Evolutionary conservation across 2,113 vertebrate species (phyloP), one percentile per base, ranked within the genome.

Genomic region (Rhagologus leucostigma): DNA sequence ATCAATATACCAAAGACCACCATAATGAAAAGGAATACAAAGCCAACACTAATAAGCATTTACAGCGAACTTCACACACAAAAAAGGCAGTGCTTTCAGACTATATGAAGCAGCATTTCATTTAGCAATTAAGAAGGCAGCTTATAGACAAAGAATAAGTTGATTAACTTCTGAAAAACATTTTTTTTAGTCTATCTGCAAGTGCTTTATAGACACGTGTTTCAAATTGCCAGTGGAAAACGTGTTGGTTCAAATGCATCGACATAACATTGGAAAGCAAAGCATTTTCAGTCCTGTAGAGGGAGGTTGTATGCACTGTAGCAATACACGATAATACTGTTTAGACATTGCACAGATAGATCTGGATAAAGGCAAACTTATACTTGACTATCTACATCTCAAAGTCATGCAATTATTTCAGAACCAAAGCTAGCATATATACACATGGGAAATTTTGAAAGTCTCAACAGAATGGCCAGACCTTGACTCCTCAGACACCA

Each of bases 171-270:
- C 6, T 32, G 7, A 69, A 77, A 78, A 69, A 3, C 2, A 6
- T n/a, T 23, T 60, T 60, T 60, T 52, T 20, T 7, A 4, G 7
- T 29, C 10, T 27, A 29, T 26, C 15, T 67, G 15, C 10, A 71
- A 46, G 57, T 21, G 35, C 3, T 35, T 60, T 12, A 27, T 7
- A 60, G 11, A 30, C 0, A 8, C 0, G 0, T 3, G 8, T 52
- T 84, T 55, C 39, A 50, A 73, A 52, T 23, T 2, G 5, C 2
- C 21, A 42, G 1, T 27, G 8, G 21, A 52, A 71, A 76, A 68
- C 2, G 23, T 0, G 0, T 24, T 46, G 15, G 20, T 9, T 77
- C 23, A 44, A 49, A 30, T 42, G 6, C 20, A 50, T 24, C 29
- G 22, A 26, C 6, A 4, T 7, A 55, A 32, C 8, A 13, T 16